phyloP scores from a whole-genome alignment of 2,888 invertebrate species.

The Meloe dianella region DNA sequence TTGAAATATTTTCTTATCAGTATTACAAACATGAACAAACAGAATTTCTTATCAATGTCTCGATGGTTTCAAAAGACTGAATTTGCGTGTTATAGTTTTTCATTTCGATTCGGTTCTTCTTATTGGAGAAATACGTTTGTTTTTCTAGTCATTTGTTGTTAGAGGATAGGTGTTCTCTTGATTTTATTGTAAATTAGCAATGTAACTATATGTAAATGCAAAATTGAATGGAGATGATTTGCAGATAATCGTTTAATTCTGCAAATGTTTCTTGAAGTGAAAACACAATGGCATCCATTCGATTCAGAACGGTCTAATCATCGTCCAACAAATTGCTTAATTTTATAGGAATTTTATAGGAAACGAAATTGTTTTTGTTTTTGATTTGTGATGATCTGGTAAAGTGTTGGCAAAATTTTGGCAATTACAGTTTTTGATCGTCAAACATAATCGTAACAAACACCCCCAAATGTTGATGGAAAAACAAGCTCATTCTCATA shows the following conservation, averaged over 20 bases:
- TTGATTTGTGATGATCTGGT: neutral
- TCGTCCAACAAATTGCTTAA: neutral
- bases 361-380: neutral
- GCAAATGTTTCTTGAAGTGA: neutral
- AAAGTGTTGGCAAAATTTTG: neutral
- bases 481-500: too few species aligned
- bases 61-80: constrained; percentile 2
- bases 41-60: neutral
- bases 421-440: neutral
- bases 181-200: neutral
- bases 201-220: neutral
- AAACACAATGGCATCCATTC: too few species aligned
- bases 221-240: neutral
- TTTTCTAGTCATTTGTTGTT: constrained; percentile 6
- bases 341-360: neutral
- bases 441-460: too few species aligned
- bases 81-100: neutral
- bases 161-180: too few species aligned
- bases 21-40: neutral
- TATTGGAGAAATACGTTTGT: too few species aligned
- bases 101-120: too few species aligned
- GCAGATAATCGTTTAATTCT: neutral
- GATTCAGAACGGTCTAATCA: neutral
- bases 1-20: constrained; percentile 7
- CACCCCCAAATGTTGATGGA: too few species aligned